phyloP scores from a whole-genome alignment of 2,888 invertebrate species.

The Morpho helenor region DNA sequence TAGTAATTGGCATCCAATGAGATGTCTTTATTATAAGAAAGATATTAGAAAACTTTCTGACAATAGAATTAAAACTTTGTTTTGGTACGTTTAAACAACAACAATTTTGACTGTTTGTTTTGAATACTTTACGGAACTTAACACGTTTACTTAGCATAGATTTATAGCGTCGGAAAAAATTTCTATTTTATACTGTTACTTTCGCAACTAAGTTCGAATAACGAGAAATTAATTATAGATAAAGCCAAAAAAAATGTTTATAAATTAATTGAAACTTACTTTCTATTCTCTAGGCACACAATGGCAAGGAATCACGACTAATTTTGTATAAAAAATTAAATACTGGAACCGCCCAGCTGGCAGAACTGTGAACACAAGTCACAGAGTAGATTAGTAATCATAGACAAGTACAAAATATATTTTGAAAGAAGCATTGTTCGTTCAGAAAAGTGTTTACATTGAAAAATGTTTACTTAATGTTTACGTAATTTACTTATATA shows the following conservation, averaged over 20 bases:
- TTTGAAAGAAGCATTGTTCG: no score
- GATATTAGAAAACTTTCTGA: no score
- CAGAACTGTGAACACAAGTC: conserved; percentile 36
- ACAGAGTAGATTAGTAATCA: conserved; percentile 12
- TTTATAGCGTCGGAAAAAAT: conserved; percentile 17
- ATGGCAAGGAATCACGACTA: conserved; percentile 21
- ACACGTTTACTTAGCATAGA: no score
- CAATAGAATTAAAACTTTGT: no score
- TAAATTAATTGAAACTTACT: conserved; percentile 34
- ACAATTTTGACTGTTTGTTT: no score
- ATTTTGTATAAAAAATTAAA: conserved; percentile 40
- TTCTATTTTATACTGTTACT: conserved; percentile 29
- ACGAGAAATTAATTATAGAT: conserved; percentile 1
- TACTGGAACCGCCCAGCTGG: conserved; percentile 72
- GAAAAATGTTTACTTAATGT: no score
- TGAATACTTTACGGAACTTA: no score
- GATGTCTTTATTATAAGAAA: no score
- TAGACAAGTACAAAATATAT: neutral
- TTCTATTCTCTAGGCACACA: conserved; percentile 29
- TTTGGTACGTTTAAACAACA: no score
- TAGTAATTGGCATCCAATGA: no score
- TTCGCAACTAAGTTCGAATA: conserved; percentile 23
- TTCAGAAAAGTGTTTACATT: no score
- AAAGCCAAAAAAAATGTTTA: conserved; percentile 1
- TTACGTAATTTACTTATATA: no score